Percentiles rank a stretch among this genome's conserved stretches.
Conservation (phyloP, 2,888 invertebrate species). For the Laspeyria flexula region DNA sequence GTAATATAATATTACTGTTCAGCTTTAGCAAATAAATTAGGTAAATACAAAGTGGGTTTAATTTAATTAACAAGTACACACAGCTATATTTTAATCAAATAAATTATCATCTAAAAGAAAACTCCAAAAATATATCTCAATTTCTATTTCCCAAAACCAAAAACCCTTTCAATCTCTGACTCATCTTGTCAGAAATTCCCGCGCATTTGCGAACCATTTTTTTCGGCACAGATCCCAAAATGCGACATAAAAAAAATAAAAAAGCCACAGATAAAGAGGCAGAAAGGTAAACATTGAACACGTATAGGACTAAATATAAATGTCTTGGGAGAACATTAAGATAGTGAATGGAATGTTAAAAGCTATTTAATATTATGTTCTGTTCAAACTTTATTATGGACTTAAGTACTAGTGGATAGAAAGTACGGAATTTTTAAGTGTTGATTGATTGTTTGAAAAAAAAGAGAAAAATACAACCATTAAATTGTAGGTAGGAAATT, state of each 20-base stretch:
- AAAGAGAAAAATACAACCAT: not conserved
- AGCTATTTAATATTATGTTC: constrained; percentile 87
- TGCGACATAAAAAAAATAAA: constrained; percentile 50
- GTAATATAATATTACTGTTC: too few relatives aligned
- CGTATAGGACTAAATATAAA: constrained; percentile 84
- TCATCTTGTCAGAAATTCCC: constrained; percentile 13
- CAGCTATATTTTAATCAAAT: too few relatives aligned
- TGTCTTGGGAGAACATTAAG: constrained; percentile 79
- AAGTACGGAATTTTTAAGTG: constrained; percentile 42
- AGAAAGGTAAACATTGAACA: constrained; percentile 83
- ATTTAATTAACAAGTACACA: too few relatives aligned
- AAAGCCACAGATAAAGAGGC: constrained; percentile 71
- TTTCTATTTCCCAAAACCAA: too few relatives aligned
- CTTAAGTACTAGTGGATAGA: constrained; percentile 31
- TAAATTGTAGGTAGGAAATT: too few relatives aligned
- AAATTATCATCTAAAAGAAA: not conserved
- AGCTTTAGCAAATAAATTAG: too few relatives aligned
- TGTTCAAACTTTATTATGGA: constrained; percentile 83
- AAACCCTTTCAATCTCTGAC: constrained; percentile 11
- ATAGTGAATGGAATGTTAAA: constrained; percentile 83
- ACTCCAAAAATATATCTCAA: not conserved
- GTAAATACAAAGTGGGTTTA: too few relatives aligned
- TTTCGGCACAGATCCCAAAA: constrained; percentile 60
- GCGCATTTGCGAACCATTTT: constrained; percentile 12
- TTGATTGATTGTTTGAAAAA: not conserved